phyloP scores from a whole-genome alignment of 2,113 vertebrate species.

The Steatornis caripensis region DNA sequence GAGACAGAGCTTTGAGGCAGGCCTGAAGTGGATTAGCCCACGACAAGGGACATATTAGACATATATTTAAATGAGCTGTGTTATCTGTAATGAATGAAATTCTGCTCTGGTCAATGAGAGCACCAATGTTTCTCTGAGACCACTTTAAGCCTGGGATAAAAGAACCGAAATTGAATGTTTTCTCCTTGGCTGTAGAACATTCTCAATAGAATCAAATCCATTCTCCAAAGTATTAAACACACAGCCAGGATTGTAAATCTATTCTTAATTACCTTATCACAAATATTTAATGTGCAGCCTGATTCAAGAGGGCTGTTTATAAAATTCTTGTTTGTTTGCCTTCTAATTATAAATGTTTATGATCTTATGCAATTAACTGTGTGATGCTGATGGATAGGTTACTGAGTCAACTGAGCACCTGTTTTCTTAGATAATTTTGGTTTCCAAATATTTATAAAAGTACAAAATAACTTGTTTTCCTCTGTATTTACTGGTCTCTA shows the following conservation, averaged over 20 bases:
- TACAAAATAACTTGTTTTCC: slow-evolving; percentile 58
- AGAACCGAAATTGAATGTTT: slow-evolving; percentile 21
- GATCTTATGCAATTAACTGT: slow-evolving; percentile 72
- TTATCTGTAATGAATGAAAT: slow-evolving; percentile 38
- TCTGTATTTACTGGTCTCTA: slow-evolving; percentile 53
- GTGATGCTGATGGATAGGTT: slow-evolving; percentile 63
- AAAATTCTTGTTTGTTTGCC: slow-evolving; percentile 63
- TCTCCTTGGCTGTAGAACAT: slow-evolving; percentile 21
- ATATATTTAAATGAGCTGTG: slow-evolving; percentile 40
- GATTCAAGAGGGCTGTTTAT: slow-evolving; percentile 72
- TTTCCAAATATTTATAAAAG: slow-evolving; percentile 69
- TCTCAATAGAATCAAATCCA: slow-evolving; percentile 47
- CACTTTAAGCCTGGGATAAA: slow-evolving; percentile 25
- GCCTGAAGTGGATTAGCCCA: slow-evolving; percentile 14
- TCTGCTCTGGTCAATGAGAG: slow-evolving; percentile 25
- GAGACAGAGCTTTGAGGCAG: slow-evolving; percentile 37
- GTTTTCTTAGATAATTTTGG: slow-evolving; percentile 68
- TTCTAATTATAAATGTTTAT: slow-evolving; percentile 72
- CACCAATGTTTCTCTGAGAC: slow-evolving; percentile 24
- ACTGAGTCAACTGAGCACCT: slow-evolving; percentile 63
- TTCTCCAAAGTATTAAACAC: slow-evolving; percentile 45
- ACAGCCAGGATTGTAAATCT: slow-evolving; percentile 55
- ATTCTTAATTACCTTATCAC: slow-evolving; percentile 69
- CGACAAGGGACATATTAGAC: slow-evolving; percentile 24
- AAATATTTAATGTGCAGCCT: slow-evolving; percentile 62